phyloP scores from a whole-genome alignment of 2,113 vertebrate genomes.

The Rhadina sibilatrix region DNA sequence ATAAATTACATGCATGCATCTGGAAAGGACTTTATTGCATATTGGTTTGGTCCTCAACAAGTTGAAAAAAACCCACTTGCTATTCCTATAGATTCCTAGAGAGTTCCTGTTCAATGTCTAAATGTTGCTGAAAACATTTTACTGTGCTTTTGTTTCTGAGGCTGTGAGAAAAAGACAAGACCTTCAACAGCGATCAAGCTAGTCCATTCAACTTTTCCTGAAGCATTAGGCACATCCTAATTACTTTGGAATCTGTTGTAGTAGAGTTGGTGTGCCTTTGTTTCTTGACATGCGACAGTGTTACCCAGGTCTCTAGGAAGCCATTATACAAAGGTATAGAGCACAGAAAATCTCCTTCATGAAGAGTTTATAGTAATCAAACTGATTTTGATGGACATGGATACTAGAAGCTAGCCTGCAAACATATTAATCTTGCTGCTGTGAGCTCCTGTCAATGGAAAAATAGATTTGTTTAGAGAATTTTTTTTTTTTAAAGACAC shows the following conservation, averaged over 20 bases:
- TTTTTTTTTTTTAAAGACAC: neutral
- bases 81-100: neutral
- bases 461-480: neutral
- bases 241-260: neutral
- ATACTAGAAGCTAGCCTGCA: neutral
- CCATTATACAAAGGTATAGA: neutral
- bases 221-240: neutral
- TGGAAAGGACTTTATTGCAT: neutral
- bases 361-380: neutral
- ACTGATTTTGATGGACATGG: neutral
- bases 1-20: neutral
- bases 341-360: neutral
- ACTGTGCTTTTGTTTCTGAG: neutral
- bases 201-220: neutral
- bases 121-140: neutral
- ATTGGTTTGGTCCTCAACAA: neutral
- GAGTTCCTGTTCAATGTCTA: neutral
- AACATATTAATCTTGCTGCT: neutral
- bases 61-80: neutral
- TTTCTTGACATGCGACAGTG: neutral
- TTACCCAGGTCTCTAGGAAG: neutral
- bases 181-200: neutral
- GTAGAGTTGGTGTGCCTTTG: neutral
- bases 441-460: neutral
- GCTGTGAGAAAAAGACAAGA: neutral